Base-by-base conservation (phyloP, 1,140 invertebrate genomes). In the Brachionus rotundiformis region DNA sequence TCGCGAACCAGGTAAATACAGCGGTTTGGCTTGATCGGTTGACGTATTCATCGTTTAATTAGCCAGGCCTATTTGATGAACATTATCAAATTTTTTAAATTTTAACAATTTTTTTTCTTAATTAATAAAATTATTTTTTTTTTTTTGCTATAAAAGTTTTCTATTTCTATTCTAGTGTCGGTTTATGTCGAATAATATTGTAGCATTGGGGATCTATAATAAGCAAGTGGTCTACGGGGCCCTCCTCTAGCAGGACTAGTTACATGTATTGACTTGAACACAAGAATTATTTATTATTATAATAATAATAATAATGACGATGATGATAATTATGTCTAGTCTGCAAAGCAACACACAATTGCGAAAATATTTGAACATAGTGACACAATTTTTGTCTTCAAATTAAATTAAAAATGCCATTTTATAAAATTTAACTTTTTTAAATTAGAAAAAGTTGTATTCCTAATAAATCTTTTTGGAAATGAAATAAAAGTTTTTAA, bases 131-230 rank as follows among this genome's bases (percentile, higher is more conserved):
- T 63, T 63, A 63, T 63, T 63, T 63, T 23, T 61, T 23, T 61
- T 49, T 59, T 23, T 59, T n/a, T n/a, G n/a, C n/a, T n/a, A n/a
- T n/a, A n/a, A 29, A 29, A 63, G 59, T 63, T 63, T 63, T 63
- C 29, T 63, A 29, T 29, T 27, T 29, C 29, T 63, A 29, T 63
- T 8, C 29, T 27, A 29, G 19, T 63, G 59, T 63, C 59, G 59
- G 59, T 63, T 63, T 63, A 63, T 63, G 59, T 63, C 59, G 59
- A 63, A 63, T 63, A 63, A 63, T 63, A 63, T 63, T 63, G 59
- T 29, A 63, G 59, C 59, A 63, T 63, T 63, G 16, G 19, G 47
- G 47, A 49, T 49, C 47, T 49, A 49, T 49, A 19, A 49, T 49
- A 49, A 49, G 19, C 16, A 3, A 6, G 5, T n/a, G 3, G 47